Conservation (phyloP, 2,113 vertebrate genomes). For the Pseudorasbora parva region DNA sequence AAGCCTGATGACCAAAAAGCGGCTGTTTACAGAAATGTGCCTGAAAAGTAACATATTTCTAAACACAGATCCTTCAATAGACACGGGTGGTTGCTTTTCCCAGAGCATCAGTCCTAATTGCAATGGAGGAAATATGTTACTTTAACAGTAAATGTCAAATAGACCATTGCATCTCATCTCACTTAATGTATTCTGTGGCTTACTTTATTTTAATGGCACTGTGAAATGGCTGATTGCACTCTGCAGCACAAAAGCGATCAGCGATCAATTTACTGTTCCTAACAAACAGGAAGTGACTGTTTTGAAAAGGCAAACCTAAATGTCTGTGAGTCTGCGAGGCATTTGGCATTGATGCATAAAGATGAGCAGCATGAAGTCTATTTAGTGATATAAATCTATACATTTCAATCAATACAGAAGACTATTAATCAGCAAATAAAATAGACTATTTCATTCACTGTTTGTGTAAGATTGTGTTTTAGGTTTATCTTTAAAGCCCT, state of each 20-base stretch:
- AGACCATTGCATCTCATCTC: slow-evolving; percentile 51
- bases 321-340: not conserved
- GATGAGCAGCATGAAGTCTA: not conserved
- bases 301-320: not conserved
- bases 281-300: slow-evolving; percentile 16
- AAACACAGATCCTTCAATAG: slow-evolving; percentile 20
- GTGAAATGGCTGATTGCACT: slow-evolving; percentile 31
- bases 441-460: too few relatives aligned
- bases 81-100: slow-evolving; percentile 3
- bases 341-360: not conserved
- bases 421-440: not conserved
- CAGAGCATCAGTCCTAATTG: slow-evolving; percentile 46
- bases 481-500: not conserved
- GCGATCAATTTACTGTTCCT: not conserved
- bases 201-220: slow-evolving; percentile 52
- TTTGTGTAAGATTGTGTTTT: not conserved
- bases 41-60: not conserved
- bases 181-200: slow-evolving; percentile 53
- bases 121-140: slow-evolving; percentile 55
- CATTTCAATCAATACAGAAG: not conserved
- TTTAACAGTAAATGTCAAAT: slow-evolving; percentile 62
- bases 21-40: not conserved
- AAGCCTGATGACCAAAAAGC: not conserved
- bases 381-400: too few relatives aligned
- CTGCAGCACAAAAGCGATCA: slow-evolving; percentile 23